phyloP scores from a whole-genome alignment of 2,888 invertebrate species.

The Phengaris alcon region DNA sequence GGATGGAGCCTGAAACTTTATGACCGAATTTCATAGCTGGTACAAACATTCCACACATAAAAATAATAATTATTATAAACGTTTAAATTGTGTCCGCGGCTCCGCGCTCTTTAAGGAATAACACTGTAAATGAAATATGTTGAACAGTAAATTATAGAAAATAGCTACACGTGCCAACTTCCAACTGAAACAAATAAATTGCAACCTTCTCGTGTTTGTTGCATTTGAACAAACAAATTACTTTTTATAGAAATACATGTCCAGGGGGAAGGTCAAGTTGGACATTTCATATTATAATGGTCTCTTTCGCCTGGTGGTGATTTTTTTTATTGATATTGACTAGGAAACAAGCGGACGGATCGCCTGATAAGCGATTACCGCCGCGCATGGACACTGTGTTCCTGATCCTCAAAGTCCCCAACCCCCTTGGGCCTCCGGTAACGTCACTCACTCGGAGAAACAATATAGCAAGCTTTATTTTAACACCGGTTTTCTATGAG shows the following conservation, averaged over 20 bases:
- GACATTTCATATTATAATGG: constrained; percentile 6
- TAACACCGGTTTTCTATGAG: no score
- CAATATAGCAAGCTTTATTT: no score
- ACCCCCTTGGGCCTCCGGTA: no score
- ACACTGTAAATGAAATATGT: background rate
- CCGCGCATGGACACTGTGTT: no score
- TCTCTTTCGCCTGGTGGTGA: background rate
- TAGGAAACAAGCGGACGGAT: no score
- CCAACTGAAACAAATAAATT: background rate
- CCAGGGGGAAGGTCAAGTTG: constrained; percentile 1
- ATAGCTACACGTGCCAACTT: background rate
- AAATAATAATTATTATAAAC: background rate
- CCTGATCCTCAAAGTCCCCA: no score
- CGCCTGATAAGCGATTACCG: no score
- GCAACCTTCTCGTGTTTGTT: background rate
- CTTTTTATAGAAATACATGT: background rate
- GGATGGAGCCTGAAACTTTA: background rate
- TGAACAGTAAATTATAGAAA: background rate
- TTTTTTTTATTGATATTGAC: no score
- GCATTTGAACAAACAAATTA: constrained; percentile 7
- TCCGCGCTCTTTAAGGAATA: background rate
- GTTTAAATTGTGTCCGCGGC: no score
- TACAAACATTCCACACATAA: background rate
- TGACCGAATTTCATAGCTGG: background rate
- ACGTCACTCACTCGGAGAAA: no score